Evolutionary conservation across 2,797 vertebrate species (phyloP), one percentile per base, ranked within the genome.

Genomic region (Lithobates pipiens): DNA sequence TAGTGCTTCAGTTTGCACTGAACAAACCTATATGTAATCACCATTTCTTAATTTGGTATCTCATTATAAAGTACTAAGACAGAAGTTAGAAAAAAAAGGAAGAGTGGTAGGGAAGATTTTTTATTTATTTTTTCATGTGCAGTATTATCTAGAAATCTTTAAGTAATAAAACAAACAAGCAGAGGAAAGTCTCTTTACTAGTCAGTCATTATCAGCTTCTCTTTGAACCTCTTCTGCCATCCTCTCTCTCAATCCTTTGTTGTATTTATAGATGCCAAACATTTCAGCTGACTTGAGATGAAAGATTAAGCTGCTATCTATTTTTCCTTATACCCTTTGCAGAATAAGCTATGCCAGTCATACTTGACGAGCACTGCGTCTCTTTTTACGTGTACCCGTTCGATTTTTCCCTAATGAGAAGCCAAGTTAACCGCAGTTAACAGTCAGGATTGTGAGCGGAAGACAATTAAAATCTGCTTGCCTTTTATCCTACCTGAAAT

Each of bases 381-480:
- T 71, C 46, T 18, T 54, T 68, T 69, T 77, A 50, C 73, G 85
- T 23, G 76, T 77, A 50, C 61, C 68, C 21, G 25, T 86, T 77
- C 34, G 18, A 57, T 76, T 76, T 61, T 10, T 54, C 4, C 50
- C 63, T 86, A 86, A 86, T 86, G 85, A 86, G 85, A 71, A 34
- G 76, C 32, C 23, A 50, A 72, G 80, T 71, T 77, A 77, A 67
- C 44, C 50, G 34, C 73, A 86, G 79, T 86, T 69, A 71, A 82
- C 42, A 78, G 80, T 77, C 50, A 39, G 39, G 72, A 71, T 65
- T 46, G 69, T 42, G 70, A 68, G 73, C 16, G 44, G 34, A 46
- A 74, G 39, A 78, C 74, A 77, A 82, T 83, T 86, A 82, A 46
- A 78, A 83, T 83, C 39, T 73, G 25, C 72, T 83, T 80, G 27